phyloP scores from a whole-genome alignment of 2,113 vertebrate genomes.

The Cyanoramphus novaezelandiae region DNA sequence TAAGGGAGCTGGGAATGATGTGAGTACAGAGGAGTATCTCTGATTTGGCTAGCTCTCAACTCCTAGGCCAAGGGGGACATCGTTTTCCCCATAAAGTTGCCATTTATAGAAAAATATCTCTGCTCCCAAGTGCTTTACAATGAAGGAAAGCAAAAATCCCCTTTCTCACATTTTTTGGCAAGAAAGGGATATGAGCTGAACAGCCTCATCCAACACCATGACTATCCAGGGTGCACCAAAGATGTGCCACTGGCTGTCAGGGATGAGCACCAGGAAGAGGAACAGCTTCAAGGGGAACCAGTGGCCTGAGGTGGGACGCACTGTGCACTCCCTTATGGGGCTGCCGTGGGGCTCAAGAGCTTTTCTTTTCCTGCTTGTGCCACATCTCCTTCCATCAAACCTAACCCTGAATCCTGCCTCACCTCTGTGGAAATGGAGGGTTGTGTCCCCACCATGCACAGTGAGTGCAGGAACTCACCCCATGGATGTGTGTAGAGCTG shows the following conservation, averaged over 20 bases:
- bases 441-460: neutral
- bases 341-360: neutral
- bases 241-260: neutral
- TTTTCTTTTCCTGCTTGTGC: neutral
- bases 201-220: neutral
- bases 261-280: neutral
- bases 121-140: neutral
- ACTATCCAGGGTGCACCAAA: neutral
- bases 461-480: neutral
- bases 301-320: neutral
- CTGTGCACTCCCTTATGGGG: accelerated
- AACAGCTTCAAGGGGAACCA: neutral
- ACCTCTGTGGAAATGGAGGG: accelerated
- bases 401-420: accelerated
- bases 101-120: neutral
- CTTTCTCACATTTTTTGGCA: neutral
- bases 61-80: neutral
- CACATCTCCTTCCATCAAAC: neutral
- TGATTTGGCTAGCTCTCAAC: neutral
- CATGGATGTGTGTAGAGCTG: accelerated
- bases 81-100: neutral
- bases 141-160: neutral
- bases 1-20: neutral
- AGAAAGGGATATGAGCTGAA: neutral
- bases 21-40: neutral